Percentiles rank a stretch among this genome's conserved stretches.
phyloP scores from a whole-genome alignment of 2,888 invertebrate species.

The Amblyteles armatorius region DNA sequence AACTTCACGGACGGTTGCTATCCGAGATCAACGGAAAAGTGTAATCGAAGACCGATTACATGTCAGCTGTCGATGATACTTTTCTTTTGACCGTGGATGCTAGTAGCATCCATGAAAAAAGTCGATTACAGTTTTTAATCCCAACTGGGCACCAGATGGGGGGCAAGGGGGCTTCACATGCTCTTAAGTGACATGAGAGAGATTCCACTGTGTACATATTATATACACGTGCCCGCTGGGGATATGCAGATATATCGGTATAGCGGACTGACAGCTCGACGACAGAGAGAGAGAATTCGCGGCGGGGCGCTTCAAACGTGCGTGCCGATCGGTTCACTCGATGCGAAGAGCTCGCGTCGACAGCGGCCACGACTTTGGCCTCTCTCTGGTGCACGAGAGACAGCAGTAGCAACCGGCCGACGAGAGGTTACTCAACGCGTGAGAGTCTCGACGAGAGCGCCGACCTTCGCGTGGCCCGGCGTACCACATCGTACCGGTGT shows the following conservation, averaged over 20 bases:
- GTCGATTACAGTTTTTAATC: too few relatives aligned
- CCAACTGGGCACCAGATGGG: too few relatives aligned
- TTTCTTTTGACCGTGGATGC: too few relatives aligned
- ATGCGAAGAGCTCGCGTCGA: conserved; percentile 29
- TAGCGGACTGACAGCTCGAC: neutral
- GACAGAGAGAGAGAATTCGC: neutral
- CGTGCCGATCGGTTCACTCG: neutral
- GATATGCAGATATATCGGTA: neutral
- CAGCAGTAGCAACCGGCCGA: conserved; percentile 7
- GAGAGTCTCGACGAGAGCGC: conserved; percentile 70
- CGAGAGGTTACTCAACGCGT: conserved; percentile 68
- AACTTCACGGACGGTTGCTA: too few relatives aligned
- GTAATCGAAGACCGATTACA: too few relatives aligned
- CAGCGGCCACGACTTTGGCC: conserved; percentile 29
- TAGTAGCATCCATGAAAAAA: too few relatives aligned
- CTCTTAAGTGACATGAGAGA: too few relatives aligned
- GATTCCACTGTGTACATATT: too few relatives aligned
- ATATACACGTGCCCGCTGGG: too few relatives aligned
- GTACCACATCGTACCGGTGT: conserved; percentile 31
- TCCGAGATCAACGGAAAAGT: too few relatives aligned
- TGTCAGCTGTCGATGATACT: too few relatives aligned
- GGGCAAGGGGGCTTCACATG: too few relatives aligned
- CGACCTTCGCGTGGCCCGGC: conserved; percentile 66
- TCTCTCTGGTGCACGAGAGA: conserved; percentile 13
- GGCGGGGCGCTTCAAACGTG: conserved; percentile 1